Evolutionary conservation across 2,113 vertebrate species (phyloP).

Genomic region (Brachionichthys hirsutus): DNA sequence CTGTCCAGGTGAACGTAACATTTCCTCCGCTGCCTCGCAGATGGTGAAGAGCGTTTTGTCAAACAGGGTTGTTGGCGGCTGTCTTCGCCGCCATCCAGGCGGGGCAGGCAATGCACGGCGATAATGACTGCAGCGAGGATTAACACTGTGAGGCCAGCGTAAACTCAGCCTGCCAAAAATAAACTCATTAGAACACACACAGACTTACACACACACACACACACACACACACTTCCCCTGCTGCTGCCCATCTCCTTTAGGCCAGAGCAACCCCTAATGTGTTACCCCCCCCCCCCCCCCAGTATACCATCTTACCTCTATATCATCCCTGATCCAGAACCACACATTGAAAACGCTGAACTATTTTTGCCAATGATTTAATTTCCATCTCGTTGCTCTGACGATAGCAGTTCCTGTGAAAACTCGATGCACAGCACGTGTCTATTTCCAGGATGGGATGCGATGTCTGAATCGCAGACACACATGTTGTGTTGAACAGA

Average conservation of each 20-base stretch:
- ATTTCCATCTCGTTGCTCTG: slow-evolving; percentile 42
- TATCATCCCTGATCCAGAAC: slow-evolving; percentile 27
- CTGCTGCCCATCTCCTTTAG: slow-evolving; percentile 10
- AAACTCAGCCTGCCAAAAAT: slow-evolving; percentile 54
- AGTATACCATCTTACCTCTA: slow-evolving; percentile 11
- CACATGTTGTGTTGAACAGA: neutral
- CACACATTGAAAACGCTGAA: slow-evolving; percentile 22
- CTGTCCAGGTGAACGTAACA: slow-evolving; percentile 34
- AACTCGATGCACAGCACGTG: slow-evolving; percentile 33
- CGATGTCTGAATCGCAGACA: neutral
- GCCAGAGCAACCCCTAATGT: slow-evolving; percentile 14
- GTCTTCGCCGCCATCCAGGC: slow-evolving; percentile 34
- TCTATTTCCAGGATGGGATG: slow-evolving; percentile 51
- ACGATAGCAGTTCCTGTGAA: slow-evolving; percentile 40
- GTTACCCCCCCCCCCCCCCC: neutral
- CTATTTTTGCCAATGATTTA: slow-evolving; percentile 52
- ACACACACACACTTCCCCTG: slow-evolving; percentile 12
- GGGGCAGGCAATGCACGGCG: slow-evolving; percentile 19
- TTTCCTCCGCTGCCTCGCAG: slow-evolving; percentile 4
- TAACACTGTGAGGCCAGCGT: slow-evolving; percentile 37
- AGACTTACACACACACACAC: slow-evolving; percentile 19
- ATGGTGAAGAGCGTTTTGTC: slow-evolving; percentile 20
- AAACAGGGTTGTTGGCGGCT: neutral
- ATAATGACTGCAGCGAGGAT: slow-evolving; percentile 48
- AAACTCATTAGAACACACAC: slow-evolving; percentile 51